Percentiles rank a stretch among this genome's conserved stretches.
Evolutionary conservation across 2,888 invertebrate species (phyloP).

Genomic region (Ormyrus nitidulus): DNA sequence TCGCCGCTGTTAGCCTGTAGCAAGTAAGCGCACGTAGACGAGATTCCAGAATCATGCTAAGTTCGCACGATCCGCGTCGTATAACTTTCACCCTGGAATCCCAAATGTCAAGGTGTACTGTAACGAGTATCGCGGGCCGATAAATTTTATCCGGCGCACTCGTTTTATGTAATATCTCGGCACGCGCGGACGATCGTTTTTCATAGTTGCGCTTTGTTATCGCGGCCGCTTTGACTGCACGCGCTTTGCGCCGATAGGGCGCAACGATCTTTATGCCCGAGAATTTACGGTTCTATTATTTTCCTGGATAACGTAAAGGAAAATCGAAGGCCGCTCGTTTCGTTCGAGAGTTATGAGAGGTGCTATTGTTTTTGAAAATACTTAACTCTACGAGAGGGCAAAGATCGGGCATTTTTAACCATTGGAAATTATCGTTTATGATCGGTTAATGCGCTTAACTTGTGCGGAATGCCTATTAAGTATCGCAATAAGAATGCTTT

Average conservation of each 20-base stretch:
- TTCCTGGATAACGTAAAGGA: constrained; percentile 27
- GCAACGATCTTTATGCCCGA: constrained; percentile 21
- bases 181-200: constrained; percentile 11
- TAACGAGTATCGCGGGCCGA: constrained; percentile 44
- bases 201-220: constrained; percentile 9
- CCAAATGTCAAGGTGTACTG: constrained; percentile 62
- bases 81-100: constrained; percentile 62
- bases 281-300: constrained; percentile 53
- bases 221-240: not conserved
- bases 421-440: constrained; percentile 18
- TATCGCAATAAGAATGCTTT: not conserved
- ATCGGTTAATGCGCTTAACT: too few species aligned
- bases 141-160: constrained; percentile 57
- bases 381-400: not conserved
- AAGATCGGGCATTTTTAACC: not conserved
- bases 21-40: not conserved
- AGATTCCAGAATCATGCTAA: constrained; percentile 40
- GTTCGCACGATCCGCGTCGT: constrained; percentile 59
- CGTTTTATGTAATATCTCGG: constrained; percentile 40
- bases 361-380: constrained; percentile 7
- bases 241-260: not conserved
- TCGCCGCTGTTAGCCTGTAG: not conserved
- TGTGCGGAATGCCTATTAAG: not conserved
- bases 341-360: not conserved
- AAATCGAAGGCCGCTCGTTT: constrained; percentile 7